Percentiles rank a stretch among this genome's conserved stretches.
These are phyloP conservation scores for Molorchus minor DNA, from an alignment of 2,888 invertebrate genomes.

Conservation along the genomic window DNA sequence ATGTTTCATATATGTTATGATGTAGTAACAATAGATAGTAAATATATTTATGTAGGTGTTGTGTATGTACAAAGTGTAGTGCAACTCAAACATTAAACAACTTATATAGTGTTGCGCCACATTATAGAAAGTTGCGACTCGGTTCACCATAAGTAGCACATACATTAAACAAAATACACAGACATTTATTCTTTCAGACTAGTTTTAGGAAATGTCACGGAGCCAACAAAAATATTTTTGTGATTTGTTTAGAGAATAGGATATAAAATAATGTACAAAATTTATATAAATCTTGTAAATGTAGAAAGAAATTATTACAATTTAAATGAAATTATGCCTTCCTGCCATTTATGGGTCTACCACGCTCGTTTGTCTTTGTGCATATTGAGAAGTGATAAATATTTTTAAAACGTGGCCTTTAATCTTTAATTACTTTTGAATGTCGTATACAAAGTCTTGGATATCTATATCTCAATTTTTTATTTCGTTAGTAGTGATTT, in stretches of 20 bases:
- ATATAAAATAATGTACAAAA: conserved; percentile 66
- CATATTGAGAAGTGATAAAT: conserved; percentile 60
- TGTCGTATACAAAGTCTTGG: conserved; percentile 49
- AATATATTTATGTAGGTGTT: conserved; percentile 58
- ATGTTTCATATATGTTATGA: conserved; percentile 62
- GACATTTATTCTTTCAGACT: conserved; percentile 51
- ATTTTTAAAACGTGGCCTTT: conserved; percentile 64
- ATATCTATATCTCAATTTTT: conserved; percentile 40
- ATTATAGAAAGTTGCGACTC: conserved; percentile 45
- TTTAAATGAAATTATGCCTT: conserved; percentile 67
- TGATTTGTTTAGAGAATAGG: conserved; percentile 65
- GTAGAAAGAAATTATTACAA: conserved; percentile 62
- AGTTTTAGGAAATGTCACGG: conserved; percentile 54
- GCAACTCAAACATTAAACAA: conserved; percentile 53
- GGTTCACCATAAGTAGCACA: conserved; percentile 56
- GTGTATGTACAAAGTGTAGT: conserved; percentile 62
- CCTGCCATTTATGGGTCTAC: conserved; percentile 72
- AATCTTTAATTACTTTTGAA: conserved; percentile 53
- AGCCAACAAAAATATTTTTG: conserved; percentile 64
- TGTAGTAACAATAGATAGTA: conserved; percentile 57
- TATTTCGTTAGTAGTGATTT: conserved; percentile 40
- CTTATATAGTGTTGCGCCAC: conserved; percentile 50
- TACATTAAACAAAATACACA: conserved; percentile 48
- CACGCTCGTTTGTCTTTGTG: conserved; percentile 61
- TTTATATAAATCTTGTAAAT: conserved; percentile 64